phyloP scores from a whole-genome alignment of 2,888 invertebrate species.

The Melieria picta region DNA sequence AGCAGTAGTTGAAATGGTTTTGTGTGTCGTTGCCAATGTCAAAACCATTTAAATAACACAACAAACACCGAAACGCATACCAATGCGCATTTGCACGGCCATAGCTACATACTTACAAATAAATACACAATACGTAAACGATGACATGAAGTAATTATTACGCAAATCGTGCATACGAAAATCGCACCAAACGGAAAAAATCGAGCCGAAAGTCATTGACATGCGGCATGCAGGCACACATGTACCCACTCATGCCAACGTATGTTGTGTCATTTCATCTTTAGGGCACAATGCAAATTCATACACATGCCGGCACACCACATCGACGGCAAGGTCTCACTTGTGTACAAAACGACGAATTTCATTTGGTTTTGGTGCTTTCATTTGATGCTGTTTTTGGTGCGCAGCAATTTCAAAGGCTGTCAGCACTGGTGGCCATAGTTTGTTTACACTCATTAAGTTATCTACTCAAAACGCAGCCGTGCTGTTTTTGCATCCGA shows the following conservation, averaged over 20 bases:
- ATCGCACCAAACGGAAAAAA: conserved; percentile 27
- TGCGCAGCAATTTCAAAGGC: too few species aligned
- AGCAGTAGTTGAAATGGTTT: neutral
- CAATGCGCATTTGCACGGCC: neutral
- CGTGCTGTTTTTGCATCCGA: too few species aligned
- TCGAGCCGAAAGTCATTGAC: conserved; percentile 38
- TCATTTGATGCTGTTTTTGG: too few species aligned
- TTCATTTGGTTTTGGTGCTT: too few species aligned
- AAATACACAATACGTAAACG: neutral
- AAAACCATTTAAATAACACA: conserved; percentile 31
- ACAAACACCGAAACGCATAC: conserved; percentile 9
- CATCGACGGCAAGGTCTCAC: too few species aligned
- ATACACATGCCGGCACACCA: too few species aligned
- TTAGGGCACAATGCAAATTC: neutral
- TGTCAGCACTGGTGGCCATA: too few species aligned
- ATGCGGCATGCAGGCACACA: conserved; percentile 26
- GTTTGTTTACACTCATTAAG: too few species aligned
- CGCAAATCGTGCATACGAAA: conserved; percentile 36
- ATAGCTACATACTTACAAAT: neutral
- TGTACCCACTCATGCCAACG: neutral
- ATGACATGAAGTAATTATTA: conserved; percentile 36
- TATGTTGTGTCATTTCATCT: neutral
- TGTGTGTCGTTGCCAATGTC: conserved; percentile 32
- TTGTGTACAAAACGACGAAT: too few species aligned
- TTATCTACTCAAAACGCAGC: too few species aligned